Base-by-base conservation (phyloP, 2,113 vertebrate genomes). In the Suncus etruscus region DNA sequence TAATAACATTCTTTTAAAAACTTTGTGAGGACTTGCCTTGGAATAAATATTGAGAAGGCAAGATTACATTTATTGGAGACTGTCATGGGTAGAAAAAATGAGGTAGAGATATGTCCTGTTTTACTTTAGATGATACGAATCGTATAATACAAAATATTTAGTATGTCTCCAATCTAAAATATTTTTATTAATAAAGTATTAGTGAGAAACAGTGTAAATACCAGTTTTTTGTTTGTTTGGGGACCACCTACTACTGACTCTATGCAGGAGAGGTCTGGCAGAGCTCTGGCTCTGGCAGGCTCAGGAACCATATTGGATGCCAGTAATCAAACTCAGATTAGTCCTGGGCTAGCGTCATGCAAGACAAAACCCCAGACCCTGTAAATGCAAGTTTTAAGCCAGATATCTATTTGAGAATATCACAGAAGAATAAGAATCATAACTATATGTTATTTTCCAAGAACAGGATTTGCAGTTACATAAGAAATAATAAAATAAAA, bases 131-230 rank as follows among this genome's bases (percentile, higher is more conserved):
- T 25, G 22, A 11, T 25, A 45, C 32, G 85, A 78, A 73, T 39
- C 39, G 3, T 39, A 39, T 39, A 70, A 72, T 16, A 72, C 74
- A 63, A 82, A 69, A 12, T 70, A 15, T 85, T 93, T 74, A 86
- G 70, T 14, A 54, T 61, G 29, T 2, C 10, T 69, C 6, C 12
- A 92, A 31, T 31, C 3, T 65, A 25, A 83, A 63, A 54, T 70
- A 12, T 27, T 77, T 79, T 92, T n/a, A 85, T 31, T 74, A 91
- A 75, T 72, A 61, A 91, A 86, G 22, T 88, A 32, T 90, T 72
- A 77, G 50, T 20, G 25, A 72, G 20, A 82, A 39, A 39, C 39
- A 39, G 39, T 3, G 39, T 39, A 39, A 39, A 39, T 39, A 5
- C 39, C 39, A 39, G 39, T 39, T 39, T 39, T 3, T 39, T 39